Conservation (phyloP, 2,888 invertebrate species). For the Corythucha ciliata region DNA sequence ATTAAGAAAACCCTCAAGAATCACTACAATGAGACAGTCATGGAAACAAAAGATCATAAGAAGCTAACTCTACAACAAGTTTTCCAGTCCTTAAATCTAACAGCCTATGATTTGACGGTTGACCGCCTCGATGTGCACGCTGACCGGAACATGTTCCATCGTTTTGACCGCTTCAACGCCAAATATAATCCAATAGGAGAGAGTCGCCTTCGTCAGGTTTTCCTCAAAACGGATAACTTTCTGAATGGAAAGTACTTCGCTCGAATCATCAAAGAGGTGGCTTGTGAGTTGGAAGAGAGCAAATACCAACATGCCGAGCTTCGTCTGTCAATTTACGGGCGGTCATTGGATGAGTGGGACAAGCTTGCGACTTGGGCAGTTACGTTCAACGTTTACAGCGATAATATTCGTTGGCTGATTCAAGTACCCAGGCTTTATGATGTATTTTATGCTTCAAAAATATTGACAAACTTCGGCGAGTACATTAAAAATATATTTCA, state of each 20-base stretch:
- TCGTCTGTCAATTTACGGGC: conserved; percentile 93
- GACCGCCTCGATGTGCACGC: conserved; percentile 99
- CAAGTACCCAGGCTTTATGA: conserved; percentile 96
- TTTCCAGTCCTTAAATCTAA: conserved; percentile 92
- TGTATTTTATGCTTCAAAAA: conserved; percentile 88
- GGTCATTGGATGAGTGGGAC: conserved; percentile 87
- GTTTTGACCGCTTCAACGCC: conserved; percentile 96
- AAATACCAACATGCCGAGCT: conserved; percentile 98
- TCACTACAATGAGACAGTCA: conserved; percentile 74
- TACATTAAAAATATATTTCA: conserved; percentile 89
- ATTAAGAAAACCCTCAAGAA: conserved; percentile 96
- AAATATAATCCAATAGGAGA: conserved; percentile 99
- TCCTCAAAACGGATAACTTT: conserved; percentile 96
- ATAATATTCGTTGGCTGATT: conserved; percentile 93
- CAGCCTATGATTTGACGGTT: conserved; percentile 93
- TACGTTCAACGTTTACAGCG: conserved; percentile 81
- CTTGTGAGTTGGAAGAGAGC: conserved; percentile 90
- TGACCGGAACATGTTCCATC: conserved; percentile 94
- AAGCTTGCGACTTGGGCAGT: conserved; percentile 95
- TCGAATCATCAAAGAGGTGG: conserved; percentile 93
- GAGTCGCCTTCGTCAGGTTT: conserved; percentile 87
- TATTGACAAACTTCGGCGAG: conserved; percentile 90
- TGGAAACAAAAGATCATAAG: conserved; percentile 48
- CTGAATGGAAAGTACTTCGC: conserved; percentile 95
- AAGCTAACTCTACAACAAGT: conserved; percentile 78